phyloP scores from a whole-genome alignment of 2,888 invertebrate genomes.

The Lasioglossum oenotherae region DNA sequence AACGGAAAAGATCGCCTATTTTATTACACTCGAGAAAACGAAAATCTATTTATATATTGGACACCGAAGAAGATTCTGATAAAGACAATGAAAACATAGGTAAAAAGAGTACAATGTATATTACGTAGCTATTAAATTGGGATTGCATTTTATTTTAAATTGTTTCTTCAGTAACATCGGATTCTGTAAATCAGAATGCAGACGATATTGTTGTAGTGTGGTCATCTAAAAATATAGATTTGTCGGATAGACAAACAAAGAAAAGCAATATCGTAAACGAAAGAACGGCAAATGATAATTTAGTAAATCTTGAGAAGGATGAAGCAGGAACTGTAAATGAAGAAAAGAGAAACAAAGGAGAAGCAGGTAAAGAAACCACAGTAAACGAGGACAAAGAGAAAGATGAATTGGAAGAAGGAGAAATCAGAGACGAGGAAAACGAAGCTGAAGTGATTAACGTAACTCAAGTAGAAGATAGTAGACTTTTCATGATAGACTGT shows the following conservation, averaged over 20 bases:
- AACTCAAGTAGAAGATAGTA: not conserved
- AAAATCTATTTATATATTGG: not conserved
- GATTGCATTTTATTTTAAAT: slow-evolving; percentile 1
- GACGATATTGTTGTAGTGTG: slow-evolving; percentile 74
- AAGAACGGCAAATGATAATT: not conserved
- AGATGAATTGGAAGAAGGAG: not conserved
- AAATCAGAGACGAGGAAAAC: not conserved
- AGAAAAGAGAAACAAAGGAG: not conserved
- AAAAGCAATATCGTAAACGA: slow-evolving; percentile 4
- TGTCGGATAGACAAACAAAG: not conserved
- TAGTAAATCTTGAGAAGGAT: not conserved
- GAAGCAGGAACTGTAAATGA: not conserved
- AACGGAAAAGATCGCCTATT: not conserved
- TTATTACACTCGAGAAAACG: not conserved
- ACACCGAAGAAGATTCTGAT: slow-evolving; percentile 16
- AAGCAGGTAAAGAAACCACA: not conserved
- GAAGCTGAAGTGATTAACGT: not conserved
- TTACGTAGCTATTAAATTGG: slow-evolving; percentile 8
- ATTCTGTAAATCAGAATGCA: slow-evolving; percentile 29
- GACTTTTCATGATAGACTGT: slow-evolving; percentile 56
- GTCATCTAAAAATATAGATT: slow-evolving; percentile 56
- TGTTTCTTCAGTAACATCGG: slow-evolving; percentile 52
- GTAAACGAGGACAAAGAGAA: not conserved
- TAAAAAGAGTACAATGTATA: slow-evolving; percentile 21
- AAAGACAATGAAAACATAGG: slow-evolving; percentile 45